phyloP scores from a whole-genome alignment of 2,113 vertebrate species.

The Bos taurus region ARS-UCD2.0 NC_037342.1:50944501-50945000 shows the following conservation, averaged over 20 bases:
- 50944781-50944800: neutral
- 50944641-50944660: neutral
- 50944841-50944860: neutral
- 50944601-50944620: neutral
- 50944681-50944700: neutral
- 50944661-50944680: neutral
- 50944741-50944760: neutral
- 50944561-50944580: neutral
- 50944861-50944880: neutral
- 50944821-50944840: neutral
- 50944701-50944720: neutral
- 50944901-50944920: neutral
- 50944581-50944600: neutral
- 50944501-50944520: neutral
- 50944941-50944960: neutral
- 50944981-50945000: neutral
- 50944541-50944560: neutral
- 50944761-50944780: neutral
- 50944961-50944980: neutral
- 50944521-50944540: neutral
- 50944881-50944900: neutral
- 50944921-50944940: neutral
- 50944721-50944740: neutral
- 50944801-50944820: neutral
- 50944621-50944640: neutral